phyloP scores from a whole-genome alignment of 2,113 vertebrate species.

The Paramormyrops kingsleyae region DNA sequence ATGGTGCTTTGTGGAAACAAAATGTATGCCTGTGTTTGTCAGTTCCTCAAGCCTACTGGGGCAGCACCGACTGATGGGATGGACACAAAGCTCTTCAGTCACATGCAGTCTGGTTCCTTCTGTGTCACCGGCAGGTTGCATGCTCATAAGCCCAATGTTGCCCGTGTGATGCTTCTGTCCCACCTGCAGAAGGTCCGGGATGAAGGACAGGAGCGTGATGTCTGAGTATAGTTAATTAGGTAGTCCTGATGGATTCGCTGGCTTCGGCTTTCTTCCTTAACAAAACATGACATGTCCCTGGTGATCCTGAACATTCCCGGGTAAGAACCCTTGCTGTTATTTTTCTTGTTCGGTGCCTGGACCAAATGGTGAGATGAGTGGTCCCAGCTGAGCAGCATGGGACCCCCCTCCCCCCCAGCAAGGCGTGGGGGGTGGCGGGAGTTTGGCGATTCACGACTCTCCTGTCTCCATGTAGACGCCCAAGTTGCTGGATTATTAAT shows the following conservation, averaged over 20 bases:
- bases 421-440: background rate
- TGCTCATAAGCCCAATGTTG: background rate
- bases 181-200: background rate
- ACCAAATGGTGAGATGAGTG: background rate
- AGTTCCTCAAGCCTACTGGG: background rate
- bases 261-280: background rate
- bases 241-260: background rate
- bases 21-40: background rate
- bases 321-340: background rate
- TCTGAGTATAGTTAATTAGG: background rate
- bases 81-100: background rate
- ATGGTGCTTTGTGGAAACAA: background rate
- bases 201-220: background rate
- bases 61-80: background rate
- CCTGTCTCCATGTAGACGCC: background rate
- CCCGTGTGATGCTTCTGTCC: background rate
- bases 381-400: background rate
- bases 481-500: conserved; percentile 14
- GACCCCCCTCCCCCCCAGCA: background rate
- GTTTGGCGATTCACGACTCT: background rate
- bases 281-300: background rate
- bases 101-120: background rate
- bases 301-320: background rate
- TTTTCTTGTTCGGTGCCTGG: background rate
- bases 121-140: background rate